phyloP scores from a whole-genome alignment of 2,113 vertebrate genomes.

The Eulemur rufifrons region DNA sequence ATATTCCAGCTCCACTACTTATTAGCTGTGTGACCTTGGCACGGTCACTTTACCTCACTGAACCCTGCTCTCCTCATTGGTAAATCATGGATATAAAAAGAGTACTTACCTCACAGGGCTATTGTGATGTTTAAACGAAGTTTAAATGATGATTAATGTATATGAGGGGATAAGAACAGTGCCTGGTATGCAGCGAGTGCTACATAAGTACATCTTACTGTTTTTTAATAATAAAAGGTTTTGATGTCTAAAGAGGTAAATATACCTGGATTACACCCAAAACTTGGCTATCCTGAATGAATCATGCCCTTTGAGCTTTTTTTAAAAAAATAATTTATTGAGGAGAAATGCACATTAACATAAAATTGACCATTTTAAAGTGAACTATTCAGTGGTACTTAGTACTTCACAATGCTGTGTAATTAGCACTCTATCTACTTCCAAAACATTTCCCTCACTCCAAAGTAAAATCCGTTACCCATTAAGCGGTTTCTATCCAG shows the following conservation, averaged over 20 bases:
- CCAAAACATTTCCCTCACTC: no score
- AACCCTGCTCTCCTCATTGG: not conserved
- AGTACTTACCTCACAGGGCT: not conserved
- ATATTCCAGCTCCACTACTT: not conserved
- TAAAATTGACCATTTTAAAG: no score
- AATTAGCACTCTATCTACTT: no score
- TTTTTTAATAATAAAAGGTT: constrained; percentile 31
- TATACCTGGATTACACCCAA: not conserved
- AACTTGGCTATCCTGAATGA: not conserved
- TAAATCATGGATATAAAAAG: constrained; percentile 23
- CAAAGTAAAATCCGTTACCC: no score
- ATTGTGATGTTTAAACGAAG: not conserved
- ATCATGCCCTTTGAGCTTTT: not conserved
- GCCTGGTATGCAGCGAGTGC: not conserved
- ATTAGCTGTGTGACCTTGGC: not conserved
- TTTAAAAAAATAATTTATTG: not conserved
- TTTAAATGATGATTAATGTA: not conserved
- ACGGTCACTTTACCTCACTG: not conserved
- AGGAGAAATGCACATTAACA: not conserved
- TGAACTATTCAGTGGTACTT: no score
- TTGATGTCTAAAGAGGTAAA: not conserved
- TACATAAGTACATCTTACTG: not conserved
- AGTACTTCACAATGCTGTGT: no score
- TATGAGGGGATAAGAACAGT: not conserved
- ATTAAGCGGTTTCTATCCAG: no score